Percentiles rank a stretch among this genome's conserved stretches.
Evolutionary conservation across 1,140 invertebrate genomes (phyloP).

Genomic region (Aethina tumida): DNA sequence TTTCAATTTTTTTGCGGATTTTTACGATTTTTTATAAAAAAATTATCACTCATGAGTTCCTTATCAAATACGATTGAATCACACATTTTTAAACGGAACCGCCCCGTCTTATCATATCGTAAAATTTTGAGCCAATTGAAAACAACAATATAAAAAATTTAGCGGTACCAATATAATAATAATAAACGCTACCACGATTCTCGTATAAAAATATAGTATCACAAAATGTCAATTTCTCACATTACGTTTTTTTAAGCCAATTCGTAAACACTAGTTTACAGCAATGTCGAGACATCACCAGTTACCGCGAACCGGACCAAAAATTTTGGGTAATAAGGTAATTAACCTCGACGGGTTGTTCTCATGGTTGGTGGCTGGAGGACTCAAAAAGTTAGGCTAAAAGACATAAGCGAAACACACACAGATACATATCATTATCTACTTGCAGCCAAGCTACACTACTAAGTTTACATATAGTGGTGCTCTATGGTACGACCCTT

Average conservation of each 20-base stretch:
- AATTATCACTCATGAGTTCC: conserved; percentile 24
- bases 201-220: conserved; percentile 33
- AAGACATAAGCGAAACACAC: conserved; percentile 23
- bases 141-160: conserved; percentile 8
- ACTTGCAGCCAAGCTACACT: conserved; percentile 27
- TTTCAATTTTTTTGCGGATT: conserved; percentile 13
- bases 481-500: conserved; percentile 33
- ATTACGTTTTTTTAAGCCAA: conserved; percentile 11
- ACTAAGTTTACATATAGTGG: conserved; percentile 28
- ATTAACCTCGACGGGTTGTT: background rate
- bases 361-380: conserved; percentile 29
- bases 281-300: conserved; percentile 1
- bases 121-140: conserved; percentile 17
- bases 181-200: no score
- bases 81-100: conserved; percentile 20
- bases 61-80: conserved; percentile 21
- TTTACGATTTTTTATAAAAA: conserved; percentile 20
- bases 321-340: background rate
- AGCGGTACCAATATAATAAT: conserved; percentile 13
- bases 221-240: conserved; percentile 24
- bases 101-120: conserved; percentile 4
- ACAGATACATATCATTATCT: conserved; percentile 22
- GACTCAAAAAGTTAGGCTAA: conserved; percentile 20
- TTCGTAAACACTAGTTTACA: conserved; percentile 11
- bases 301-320: background rate